phyloP scores from a whole-genome alignment of 2,113 vertebrate species.

The Coptodon rendalli region DNA sequence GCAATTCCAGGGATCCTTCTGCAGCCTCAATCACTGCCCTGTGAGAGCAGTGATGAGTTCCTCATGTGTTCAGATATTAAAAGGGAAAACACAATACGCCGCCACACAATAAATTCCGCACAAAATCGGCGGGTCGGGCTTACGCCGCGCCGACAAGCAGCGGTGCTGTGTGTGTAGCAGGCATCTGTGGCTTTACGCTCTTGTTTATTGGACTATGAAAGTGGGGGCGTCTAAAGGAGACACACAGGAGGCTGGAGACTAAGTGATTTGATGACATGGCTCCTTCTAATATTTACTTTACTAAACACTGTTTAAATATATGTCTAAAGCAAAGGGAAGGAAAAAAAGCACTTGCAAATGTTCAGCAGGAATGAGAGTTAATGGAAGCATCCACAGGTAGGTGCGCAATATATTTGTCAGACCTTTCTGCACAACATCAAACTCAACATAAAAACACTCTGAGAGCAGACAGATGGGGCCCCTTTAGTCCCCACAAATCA shows the following conservation, averaged over 20 bases:
- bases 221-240: not conserved
- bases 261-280: not conserved
- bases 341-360: not conserved
- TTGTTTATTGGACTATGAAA: conserved; percentile 26
- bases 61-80: conserved; percentile 23
- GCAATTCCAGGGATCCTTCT: conserved; percentile 9
- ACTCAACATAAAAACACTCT: not conserved
- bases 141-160: not conserved
- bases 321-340: not conserved
- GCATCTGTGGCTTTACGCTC: conserved; percentile 4
- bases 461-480: not conserved
- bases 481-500: not conserved
- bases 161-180: not conserved
- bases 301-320: not conserved
- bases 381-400: not conserved
- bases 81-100: conserved; percentile 34
- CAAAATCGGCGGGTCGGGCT: not conserved
- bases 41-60: conserved; percentile 34
- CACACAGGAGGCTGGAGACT: not conserved
- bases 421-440: not conserved
- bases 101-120: not conserved
- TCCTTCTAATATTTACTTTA: not conserved
- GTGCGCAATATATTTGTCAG: not conserved
- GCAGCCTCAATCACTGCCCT: conserved; percentile 19
- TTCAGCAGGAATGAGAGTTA: not conserved